Evolutionary conservation across 2,797 vertebrate species (phyloP).

Genomic region (Thaleichthys pacificus): DNA sequence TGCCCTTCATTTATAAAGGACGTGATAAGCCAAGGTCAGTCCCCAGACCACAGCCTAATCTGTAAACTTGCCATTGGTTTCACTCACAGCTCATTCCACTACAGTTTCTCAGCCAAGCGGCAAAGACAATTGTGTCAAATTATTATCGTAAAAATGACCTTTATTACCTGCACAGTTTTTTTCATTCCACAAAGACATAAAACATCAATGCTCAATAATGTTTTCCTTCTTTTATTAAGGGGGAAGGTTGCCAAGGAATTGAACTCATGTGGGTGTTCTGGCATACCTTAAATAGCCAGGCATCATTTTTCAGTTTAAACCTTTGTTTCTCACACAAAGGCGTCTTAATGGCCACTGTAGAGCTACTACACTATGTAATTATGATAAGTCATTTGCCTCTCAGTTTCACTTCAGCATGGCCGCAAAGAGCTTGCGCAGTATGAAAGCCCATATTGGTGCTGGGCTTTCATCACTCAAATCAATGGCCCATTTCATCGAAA

Average conservation of each 20-base stretch:
- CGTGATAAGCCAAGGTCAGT: slow-evolving; percentile 66
- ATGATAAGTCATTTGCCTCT: slow-evolving; percentile 45
- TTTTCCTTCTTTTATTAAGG: neutral
- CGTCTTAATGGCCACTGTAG: slow-evolving; percentile 24
- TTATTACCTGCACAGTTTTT: neutral
- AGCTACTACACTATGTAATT: slow-evolving; percentile 40
- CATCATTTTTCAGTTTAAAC: slow-evolving; percentile 27
- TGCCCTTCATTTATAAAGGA: slow-evolving; percentile 58
- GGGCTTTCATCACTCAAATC: slow-evolving; percentile 73
- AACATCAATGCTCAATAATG: neutral
- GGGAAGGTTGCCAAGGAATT: neutral
- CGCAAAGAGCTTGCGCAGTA: slow-evolving; percentile 48
- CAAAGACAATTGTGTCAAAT: neutral
- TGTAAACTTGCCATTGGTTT: slow-evolving; percentile 36
- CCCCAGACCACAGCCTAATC: slow-evolving; percentile 39
- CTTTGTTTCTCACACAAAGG: slow-evolving; percentile 28
- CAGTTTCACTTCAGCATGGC: slow-evolving; percentile 40
- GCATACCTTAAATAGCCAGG: slow-evolving; percentile 18
- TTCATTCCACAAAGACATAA: neutral
- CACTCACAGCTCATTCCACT: neutral
- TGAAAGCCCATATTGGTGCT: slow-evolving; percentile 49
- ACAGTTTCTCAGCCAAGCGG: neutral
- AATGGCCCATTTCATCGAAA: slow-evolving; percentile 75
- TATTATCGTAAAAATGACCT: too few relatives aligned
- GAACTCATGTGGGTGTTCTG: neutral